Conservation (phyloP, 2,113 vertebrate species). For the Gadus macrocephalus region DNA sequence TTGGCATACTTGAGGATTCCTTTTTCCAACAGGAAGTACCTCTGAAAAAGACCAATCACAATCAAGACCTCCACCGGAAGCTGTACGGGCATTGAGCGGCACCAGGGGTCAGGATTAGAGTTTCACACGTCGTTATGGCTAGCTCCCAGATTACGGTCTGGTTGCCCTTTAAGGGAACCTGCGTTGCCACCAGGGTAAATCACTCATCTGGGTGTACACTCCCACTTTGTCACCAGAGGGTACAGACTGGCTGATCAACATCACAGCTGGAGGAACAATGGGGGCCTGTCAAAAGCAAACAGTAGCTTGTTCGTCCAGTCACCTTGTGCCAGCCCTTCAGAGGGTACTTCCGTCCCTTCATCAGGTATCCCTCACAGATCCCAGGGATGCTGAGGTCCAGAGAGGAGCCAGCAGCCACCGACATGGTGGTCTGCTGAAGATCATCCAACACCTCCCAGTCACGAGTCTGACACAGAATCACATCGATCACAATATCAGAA, state of each 20-base stretch:
- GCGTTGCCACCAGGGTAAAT: too few relatives aligned
- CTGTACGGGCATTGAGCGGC: too few relatives aligned
- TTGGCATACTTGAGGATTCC: conserved; percentile 85
- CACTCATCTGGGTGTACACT: too few relatives aligned
- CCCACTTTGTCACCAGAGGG: too few relatives aligned
- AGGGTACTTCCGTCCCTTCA: conserved; percentile 94
- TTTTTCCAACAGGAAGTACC: conserved; percentile 86
- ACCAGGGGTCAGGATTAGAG: neutral
- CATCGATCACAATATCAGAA: neutral
- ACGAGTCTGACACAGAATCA: conserved; percentile 54
- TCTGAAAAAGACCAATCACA: conserved; percentile 60
- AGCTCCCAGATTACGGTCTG: too few relatives aligned
- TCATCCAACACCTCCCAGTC: conserved; percentile 91
- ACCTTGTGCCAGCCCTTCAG: conserved; percentile 98
- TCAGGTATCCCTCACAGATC: conserved; percentile 85
- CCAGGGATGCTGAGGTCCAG: conserved; percentile 61
- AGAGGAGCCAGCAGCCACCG: conserved; percentile 39
- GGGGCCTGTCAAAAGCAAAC: too few relatives aligned
- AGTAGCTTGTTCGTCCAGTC: neutral
- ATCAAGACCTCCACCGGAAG: neutral
- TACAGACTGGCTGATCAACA: too few relatives aligned
- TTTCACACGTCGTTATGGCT: neutral
- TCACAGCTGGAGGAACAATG: too few relatives aligned
- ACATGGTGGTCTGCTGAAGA: conserved; percentile 24
- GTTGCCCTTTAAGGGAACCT: too few relatives aligned